Evolutionary conservation across 2,888 invertebrate species (phyloP).

Genomic region (Synanthedon myopaeformis): DNA sequence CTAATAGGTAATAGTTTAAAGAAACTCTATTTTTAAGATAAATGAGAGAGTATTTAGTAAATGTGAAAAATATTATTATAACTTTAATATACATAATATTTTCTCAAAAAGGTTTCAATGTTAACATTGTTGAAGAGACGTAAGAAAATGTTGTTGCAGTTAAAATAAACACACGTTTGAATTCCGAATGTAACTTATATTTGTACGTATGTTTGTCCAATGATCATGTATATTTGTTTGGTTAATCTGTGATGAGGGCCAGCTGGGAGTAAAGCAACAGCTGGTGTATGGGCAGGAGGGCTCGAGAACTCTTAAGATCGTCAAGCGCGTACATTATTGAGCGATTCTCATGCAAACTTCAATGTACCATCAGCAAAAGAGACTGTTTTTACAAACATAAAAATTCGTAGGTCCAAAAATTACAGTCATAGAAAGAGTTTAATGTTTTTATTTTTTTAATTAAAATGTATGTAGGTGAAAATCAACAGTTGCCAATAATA

Average conservation of each 20-base stretch:
- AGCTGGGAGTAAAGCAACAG: constrained; percentile 42
- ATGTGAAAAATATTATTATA: no score
- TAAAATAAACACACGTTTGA: constrained; percentile 29
- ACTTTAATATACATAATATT: no score
- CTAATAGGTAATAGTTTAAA: no score
- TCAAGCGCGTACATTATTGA: constrained; percentile 22
- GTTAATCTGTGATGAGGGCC: constrained; percentile 36
- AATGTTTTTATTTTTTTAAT: no score
- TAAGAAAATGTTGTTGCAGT: constrained; percentile 35
- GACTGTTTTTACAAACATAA: no score
- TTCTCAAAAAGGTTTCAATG: no score
- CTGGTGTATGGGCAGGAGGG: constrained; percentile 21
- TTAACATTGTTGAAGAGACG: constrained; percentile 1
- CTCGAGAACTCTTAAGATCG: constrained; percentile 32
- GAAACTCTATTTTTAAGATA: no score
- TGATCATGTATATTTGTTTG: constrained; percentile 35
- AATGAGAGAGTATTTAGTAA: no score
- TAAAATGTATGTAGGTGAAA: no score
- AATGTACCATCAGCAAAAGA: constrained; percentile 10
- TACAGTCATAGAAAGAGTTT: no score
- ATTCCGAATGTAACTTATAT: constrained; percentile 10
- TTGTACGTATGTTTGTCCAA: constrained; percentile 44
- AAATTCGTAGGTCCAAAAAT: no score
- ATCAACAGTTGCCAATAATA: no score
- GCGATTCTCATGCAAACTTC: constrained; percentile 22